These are phyloP conservation scores for Saguinus oedipus DNA, from an alignment of 2,797 vertebrate genomes.

Conservation along the genomic window DNA sequence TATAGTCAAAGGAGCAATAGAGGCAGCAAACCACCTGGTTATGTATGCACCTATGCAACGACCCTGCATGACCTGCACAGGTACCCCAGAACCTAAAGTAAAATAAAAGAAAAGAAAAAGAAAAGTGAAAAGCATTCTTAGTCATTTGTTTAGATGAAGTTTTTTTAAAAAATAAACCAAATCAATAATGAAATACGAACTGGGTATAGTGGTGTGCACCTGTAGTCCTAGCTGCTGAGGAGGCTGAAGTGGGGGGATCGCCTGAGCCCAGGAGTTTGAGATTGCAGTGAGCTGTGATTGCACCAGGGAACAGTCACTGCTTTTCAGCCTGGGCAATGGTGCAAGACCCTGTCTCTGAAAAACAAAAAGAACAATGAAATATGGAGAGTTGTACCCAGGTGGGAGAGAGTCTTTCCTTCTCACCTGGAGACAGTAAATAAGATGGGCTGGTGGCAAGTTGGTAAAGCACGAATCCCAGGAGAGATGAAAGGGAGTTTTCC, in stretches of 20 bases:
- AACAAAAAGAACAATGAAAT: not conserved
- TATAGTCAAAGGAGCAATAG: too few species aligned
- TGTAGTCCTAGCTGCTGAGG: too few species aligned
- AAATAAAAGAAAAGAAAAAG: not conserved
- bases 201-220: too few species aligned
- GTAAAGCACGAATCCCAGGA: not conserved
- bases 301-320: not conserved
- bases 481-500: not conserved
- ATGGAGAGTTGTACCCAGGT: not conserved
- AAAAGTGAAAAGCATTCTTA: not conserved
- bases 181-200: not conserved
- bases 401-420: not conserved
- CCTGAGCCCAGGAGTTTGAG: not conserved
- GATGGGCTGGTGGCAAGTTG: fast-evolving
- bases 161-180: not conserved
- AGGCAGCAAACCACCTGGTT: too few species aligned
- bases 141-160: not conserved
- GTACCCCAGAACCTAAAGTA: too few species aligned
- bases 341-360: not conserved
- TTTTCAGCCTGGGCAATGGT: not conserved
- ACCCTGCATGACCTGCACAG: too few species aligned
- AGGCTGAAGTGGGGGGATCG: too few species aligned
- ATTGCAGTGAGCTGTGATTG: not conserved
- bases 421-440: not conserved
- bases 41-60: too few species aligned